A percentile compares a stretch with the other conserved stretches of the same genome.
Conservation (phyloP, 2,113 vertebrate species). For the Laterallus jamaicensis region DNA sequence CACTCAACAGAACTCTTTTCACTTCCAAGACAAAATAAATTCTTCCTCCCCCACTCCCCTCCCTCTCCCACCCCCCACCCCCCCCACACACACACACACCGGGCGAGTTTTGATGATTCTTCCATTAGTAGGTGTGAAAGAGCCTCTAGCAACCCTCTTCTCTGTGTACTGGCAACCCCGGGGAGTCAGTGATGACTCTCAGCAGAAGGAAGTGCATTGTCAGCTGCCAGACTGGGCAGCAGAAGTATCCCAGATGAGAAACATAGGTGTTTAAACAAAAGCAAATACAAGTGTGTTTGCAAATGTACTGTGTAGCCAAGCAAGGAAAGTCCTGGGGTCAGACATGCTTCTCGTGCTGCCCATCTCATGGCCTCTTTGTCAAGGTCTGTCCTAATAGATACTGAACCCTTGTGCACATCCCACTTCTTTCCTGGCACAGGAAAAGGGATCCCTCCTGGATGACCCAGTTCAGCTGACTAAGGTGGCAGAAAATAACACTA, state of each 20-base stretch:
- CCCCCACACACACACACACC: too few species aligned
- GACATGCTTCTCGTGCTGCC: background rate
- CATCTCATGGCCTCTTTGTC: background rate
- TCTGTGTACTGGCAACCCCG: background rate
- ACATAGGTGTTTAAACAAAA: background rate
- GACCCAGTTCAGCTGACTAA: background rate
- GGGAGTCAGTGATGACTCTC: background rate
- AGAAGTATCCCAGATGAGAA: background rate
- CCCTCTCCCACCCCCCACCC: background rate
- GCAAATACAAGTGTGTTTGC: background rate
- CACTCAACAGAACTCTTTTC: background rate
- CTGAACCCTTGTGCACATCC: background rate
- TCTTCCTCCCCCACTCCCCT: background rate
- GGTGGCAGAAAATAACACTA: background rate
- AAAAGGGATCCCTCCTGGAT: background rate
- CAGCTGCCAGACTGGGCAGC: background rate
- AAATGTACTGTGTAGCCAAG: background rate
- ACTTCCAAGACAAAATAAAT: background rate
- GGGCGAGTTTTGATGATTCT: constrained; percentile 27
- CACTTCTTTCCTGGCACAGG: background rate
- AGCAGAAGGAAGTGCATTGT: constrained; percentile 18
- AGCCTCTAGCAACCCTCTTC: background rate
- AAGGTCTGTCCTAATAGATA: background rate
- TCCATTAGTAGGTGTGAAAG: constrained; percentile 52
- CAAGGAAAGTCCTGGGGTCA: background rate